Base-by-base conservation (phyloP, 2,113 vertebrate species). In the Fukomys damarensis region DNA sequence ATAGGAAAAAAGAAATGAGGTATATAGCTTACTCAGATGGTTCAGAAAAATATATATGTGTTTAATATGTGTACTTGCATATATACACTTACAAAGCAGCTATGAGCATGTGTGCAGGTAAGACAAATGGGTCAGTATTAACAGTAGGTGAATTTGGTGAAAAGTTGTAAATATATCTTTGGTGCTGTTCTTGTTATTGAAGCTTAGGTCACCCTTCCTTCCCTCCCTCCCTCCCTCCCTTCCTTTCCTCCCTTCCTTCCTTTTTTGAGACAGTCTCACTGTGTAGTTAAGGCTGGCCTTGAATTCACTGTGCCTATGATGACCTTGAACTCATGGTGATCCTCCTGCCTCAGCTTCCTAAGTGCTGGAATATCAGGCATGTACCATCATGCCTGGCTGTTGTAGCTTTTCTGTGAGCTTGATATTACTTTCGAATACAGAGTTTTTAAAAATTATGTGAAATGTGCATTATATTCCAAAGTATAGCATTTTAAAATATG, bases 401-500 rank as follows among this genome's bases (percentile, higher is more conserved):
- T 80, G 65, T 0, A 46, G 49, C 68, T 95, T 74, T 93, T 94
- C 38, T 96, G 59, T 94, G 35, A 89, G 46, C 3, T 86, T 90
- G 49, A 76, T 68, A 94, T 89, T 83, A 43, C 87, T 95, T 94
- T 96, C 28, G 93, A 96, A 74, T 94, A 52, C 59, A 87, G 46
- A 52, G 4, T 46, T 91, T 61, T 43, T 1, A 54, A 70, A 96
- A 94, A 83, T 86, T 63, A 46, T 81, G 28, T 74, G 30, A 95
- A 41, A n/a, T 87, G 96, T 92, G 49, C 12, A 49, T 86, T 80
- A 43, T 89, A 83, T 5, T 92, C n/a, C 11, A 86, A 56, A 95
- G 77, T 83, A 52, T 2, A 96, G 61, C 68, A 80, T 94, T 96
- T 41, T 72, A 95, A 97, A 95, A 56, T 81, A 88, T 43, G 86